Evolutionary conservation across 53 echinoderm and acorn worm genomes (phyloP).

Genomic region (Antedon mediterranea): DNA sequence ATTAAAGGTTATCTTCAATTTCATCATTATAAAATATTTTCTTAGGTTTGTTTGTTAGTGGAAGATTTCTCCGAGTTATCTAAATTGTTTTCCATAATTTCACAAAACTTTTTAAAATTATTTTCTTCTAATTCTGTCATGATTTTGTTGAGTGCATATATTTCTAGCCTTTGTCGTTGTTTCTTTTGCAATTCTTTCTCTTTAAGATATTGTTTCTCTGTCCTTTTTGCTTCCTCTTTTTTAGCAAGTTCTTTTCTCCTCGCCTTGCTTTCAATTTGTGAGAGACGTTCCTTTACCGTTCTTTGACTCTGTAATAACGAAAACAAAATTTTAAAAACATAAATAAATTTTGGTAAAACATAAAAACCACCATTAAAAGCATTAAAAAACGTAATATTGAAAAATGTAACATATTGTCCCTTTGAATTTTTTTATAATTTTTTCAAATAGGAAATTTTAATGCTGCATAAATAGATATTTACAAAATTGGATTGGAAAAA

Average conservation of each 20-base stretch:
- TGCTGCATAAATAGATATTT: too few species aligned
- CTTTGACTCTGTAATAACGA: conserved; percentile 63
- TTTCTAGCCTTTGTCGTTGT: conserved; percentile 60
- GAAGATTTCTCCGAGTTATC: too few species aligned
- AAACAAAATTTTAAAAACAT: background rate
- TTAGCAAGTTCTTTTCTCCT: conserved; percentile 39
- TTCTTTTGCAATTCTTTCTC: conserved; percentile 25
- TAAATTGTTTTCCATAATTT: conserved; percentile 11
- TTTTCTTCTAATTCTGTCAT: conserved; percentile 74
- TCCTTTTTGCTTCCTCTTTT: conserved; percentile 42
- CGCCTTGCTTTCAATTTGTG: conserved; percentile 43
- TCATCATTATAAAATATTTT: too few species aligned
- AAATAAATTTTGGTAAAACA: too few species aligned
- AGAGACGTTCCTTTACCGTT: conserved; percentile 53
- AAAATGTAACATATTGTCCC: too few species aligned
- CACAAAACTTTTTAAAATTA: conserved; percentile 53
- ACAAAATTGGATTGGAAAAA: too few species aligned
- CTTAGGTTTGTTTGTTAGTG: too few species aligned
- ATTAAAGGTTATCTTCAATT: too few species aligned
- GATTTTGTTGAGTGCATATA: conserved; percentile 90
- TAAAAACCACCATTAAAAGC: too few species aligned
- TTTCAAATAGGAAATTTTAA: too few species aligned
- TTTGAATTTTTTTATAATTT: too few species aligned
- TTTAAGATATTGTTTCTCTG: conserved; percentile 44
- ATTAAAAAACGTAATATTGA: too few species aligned